Conservation (phyloP, 2,797 vertebrate species). For the Poecilia gillii region DNA sequence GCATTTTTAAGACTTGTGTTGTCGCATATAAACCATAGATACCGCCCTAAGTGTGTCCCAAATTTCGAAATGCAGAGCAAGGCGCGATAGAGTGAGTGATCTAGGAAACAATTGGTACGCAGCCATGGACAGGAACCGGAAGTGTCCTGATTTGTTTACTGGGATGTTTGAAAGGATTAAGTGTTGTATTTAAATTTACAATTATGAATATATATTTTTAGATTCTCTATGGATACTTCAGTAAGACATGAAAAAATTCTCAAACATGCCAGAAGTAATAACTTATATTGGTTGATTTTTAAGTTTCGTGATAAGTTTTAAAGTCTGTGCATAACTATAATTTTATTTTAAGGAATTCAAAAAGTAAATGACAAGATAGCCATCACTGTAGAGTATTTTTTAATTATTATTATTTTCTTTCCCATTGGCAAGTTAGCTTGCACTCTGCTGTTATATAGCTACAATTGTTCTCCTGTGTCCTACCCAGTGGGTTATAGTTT, state of each 20-base stretch:
- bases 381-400: not conserved
- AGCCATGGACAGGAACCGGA: not conserved
- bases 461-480: not conserved
- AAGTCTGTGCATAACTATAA: not conserved
- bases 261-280: not conserved
- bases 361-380: not conserved
- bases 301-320: too few species aligned
- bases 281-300: not conserved
- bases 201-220: not conserved
- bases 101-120: not conserved
- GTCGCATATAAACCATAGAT: not conserved
- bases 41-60: too few species aligned
- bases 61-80: not conserved
- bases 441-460: not conserved
- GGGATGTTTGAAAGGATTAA: not conserved
- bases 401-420: not conserved
- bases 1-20: not conserved
- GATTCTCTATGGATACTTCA: not conserved
- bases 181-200: not conserved
- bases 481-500: not conserved
- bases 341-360: not conserved
- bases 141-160: not conserved
- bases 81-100: not conserved
- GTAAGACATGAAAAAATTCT: not conserved
- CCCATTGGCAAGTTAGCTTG: not conserved